Conservation (phyloP, 2,888 invertebrate genomes). For the Biston betularia region DNA sequence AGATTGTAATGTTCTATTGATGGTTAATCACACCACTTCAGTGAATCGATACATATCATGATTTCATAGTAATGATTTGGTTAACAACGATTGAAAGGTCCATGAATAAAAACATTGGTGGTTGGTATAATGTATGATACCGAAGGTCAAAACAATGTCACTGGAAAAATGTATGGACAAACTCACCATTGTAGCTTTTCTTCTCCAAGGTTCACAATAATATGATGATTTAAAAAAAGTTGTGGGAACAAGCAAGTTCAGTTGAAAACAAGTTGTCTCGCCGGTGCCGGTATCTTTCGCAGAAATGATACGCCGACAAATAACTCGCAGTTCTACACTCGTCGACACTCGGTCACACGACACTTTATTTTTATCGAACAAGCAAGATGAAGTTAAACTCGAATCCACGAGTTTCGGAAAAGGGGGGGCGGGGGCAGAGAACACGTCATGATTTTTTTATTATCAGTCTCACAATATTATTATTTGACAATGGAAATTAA, state of each 20-base stretch:
- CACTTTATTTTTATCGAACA: conserved; percentile 16
- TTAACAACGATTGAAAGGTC: neutral
- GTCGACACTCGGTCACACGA: conserved; percentile 7
- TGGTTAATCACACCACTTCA: neutral
- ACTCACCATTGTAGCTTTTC: conserved; percentile 68
- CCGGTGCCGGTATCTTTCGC: conserved; percentile 23
- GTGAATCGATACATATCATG: neutral
- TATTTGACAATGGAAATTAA: conserved; percentile 3
- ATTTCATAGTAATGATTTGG: neutral
- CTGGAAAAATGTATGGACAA: conserved; percentile 48
- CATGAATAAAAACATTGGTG: neutral
- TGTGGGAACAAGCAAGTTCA: conserved; percentile 11
- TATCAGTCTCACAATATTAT: neutral
- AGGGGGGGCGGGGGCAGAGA: neutral
- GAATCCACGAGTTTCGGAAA: neutral
- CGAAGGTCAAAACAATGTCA: conserved; percentile 81
- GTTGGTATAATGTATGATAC: conserved; percentile 15
- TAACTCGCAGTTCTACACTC: neutral
- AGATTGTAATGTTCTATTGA: neutral
- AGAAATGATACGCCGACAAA: conserved; percentile 6
- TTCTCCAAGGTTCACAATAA: conserved; percentile 19
- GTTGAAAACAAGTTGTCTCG: conserved; percentile 1
- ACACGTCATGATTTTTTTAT: no score
- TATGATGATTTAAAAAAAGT: conserved; percentile 1
- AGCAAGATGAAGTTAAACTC: neutral